Base-by-base conservation (phyloP, 2,113 vertebrate species). In the Gorsachius goisagi region DNA sequence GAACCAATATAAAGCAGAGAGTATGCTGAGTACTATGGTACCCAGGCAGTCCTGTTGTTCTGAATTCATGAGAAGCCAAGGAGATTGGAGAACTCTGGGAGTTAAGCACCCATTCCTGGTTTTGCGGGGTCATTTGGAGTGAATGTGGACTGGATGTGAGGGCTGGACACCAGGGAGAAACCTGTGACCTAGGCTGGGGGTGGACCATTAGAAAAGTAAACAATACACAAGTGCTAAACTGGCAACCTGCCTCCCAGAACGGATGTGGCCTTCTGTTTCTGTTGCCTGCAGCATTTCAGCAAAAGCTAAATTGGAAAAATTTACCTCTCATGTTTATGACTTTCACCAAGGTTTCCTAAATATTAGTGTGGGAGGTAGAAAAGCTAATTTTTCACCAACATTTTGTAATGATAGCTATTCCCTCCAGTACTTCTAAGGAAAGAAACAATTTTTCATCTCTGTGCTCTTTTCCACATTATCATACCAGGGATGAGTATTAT, bases 381-480 rank as follows among this genome's bases (percentile, higher is more conserved):
- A 90, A 96, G 35, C 64, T 93, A 75, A 85, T 97, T 97, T 95
- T 97, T 95, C 93, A 89, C 47, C 37, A 95, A 50, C 24, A 39
- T 85, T 89, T 81, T 93, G n/a, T 92, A 93, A 85, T 84, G 59
- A 49, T 96, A 84, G 74, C 85, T 96, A 93, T 95, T 96, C 74
- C 85, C 86, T 96, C 68, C 78, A 75, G 77, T 97, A 73, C 45
- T 90, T 94, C 85, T 41, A 72, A 86, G 56, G 66, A 87, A 88
- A 89, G 55, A 93, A 91, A 90, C 33, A 49, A 85, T 93, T 78
- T 95, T 95, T 96, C 62, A 86, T 94, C 83, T 66, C 72, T 93
- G 5, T 53, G n/a, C 27, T 95, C 26, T 89, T 92, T 22, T 90
- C 53, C 23, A 37, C n/a, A 75, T 88, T 95, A 85, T 85, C 77